Percentiles rank a stretch among this genome's conserved stretches.
Conservation (phyloP, 2,113 vertebrate species). For the Gnathonemus longibarbis region DNA sequence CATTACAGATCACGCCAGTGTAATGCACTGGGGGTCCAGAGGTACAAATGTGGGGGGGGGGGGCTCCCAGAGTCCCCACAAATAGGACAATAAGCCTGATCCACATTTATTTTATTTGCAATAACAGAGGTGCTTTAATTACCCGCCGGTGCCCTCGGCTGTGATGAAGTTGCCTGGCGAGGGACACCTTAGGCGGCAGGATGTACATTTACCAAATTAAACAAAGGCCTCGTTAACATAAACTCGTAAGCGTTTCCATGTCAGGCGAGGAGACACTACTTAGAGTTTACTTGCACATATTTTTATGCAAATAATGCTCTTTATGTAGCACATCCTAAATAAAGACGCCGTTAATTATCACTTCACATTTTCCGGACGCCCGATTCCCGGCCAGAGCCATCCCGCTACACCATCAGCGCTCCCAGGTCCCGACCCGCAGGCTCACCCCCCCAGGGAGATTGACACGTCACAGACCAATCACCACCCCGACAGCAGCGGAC, state of each 20-base stretch:
- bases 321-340: neutral
- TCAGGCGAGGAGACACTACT: neutral
- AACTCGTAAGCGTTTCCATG: neutral
- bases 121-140: neutral
- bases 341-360: neutral
- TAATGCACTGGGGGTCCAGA: constrained; percentile 11
- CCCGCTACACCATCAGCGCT: neutral
- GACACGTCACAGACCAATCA: neutral
- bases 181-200: no score
- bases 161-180: neutral
- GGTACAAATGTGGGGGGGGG: neutral
- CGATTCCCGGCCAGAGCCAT: neutral
- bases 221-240: neutral
- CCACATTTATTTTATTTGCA: neutral
- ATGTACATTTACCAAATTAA: neutral
- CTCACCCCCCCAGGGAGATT: neutral
- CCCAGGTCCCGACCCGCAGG: neutral
- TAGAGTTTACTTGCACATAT: neutral
- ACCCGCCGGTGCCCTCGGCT: neutral
- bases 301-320: neutral
- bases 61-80: neutral
- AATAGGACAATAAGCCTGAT: constrained; percentile 12
- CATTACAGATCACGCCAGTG: constrained; percentile 15
- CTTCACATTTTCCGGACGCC: neutral
- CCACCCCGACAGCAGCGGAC: neutral